phyloP scores from a whole-genome alignment of 2,888 invertebrate genomes.

The Pterobdella sp. region DNA sequence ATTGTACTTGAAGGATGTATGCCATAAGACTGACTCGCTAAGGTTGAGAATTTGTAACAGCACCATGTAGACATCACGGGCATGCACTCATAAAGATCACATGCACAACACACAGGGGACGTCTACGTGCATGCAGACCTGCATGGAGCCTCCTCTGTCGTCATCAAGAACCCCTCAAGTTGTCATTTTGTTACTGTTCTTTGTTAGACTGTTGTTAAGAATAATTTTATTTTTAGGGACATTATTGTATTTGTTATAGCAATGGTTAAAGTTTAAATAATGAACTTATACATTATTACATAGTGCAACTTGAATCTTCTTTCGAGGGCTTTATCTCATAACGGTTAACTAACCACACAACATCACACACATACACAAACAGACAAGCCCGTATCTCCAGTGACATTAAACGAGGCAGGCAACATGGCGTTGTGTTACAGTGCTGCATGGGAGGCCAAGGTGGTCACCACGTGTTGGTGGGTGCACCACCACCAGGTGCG shows the following conservation, averaged over 20 bases:
- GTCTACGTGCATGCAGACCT: conserved; percentile 90
- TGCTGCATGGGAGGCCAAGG: conserved; percentile 96
- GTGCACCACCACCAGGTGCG: conserved; percentile 73
- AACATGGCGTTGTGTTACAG: conserved; percentile 84
- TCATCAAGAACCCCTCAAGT: conserved; percentile 73
- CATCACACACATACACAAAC: background rate
- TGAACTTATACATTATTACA: too few relatives aligned
- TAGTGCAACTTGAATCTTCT: too few relatives aligned
- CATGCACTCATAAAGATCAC: background rate
- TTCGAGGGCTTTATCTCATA: too few relatives aligned
- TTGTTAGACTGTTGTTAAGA: background rate
- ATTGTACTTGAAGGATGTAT: too few relatives aligned
- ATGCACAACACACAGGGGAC: conserved; percentile 57
- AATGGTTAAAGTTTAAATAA: too few relatives aligned
- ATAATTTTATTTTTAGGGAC: too few relatives aligned
- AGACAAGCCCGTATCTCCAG: conserved; percentile 69
- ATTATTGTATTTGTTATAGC: too few relatives aligned
- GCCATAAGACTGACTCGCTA: too few relatives aligned
- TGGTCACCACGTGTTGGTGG: conserved; percentile 93
- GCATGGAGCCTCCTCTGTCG: conserved; percentile 61
- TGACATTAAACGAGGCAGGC: conserved; percentile 89
- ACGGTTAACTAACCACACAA: too few relatives aligned
- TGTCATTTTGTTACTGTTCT: conserved; percentile 38
- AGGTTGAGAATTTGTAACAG: too few relatives aligned
- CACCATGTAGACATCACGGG: too few relatives aligned